Percentiles rank a stretch among this genome's conserved stretches.
Evolutionary conservation across 1,140 invertebrate genomes (phyloP).

Genomic region (Nasonia longicornis): DNA sequence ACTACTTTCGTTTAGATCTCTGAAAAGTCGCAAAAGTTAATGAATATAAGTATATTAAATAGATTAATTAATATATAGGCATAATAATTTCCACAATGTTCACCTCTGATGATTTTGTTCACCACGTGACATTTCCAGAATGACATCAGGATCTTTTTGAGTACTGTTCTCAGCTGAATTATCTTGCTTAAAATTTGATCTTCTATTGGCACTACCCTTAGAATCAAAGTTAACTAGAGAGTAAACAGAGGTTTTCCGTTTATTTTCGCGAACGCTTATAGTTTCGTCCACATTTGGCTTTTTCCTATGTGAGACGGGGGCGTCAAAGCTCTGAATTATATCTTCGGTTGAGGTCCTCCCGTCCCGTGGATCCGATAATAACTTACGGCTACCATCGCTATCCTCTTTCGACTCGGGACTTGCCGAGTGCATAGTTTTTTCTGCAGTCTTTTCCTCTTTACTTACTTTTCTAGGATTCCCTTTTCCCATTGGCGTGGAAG

Average conservation of each 20-base stretch:
- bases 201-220: slow-evolving; percentile 47
- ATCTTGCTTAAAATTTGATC: slow-evolving; percentile 49
- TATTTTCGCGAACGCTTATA: slow-evolving; percentile 52
- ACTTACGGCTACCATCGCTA: slow-evolving; percentile 50
- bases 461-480: slow-evolving; percentile 62
- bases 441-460: slow-evolving; percentile 63
- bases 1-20: slow-evolving; percentile 25
- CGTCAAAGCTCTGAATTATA: slow-evolving; percentile 53
- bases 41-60: not conserved
- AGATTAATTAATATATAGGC: not conserved
- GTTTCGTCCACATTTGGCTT: slow-evolving; percentile 48
- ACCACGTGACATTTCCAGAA: slow-evolving; percentile 44
- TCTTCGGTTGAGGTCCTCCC: slow-evolving; percentile 50
- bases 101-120: slow-evolving; percentile 38
- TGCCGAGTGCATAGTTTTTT: slow-evolving; percentile 57
- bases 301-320: slow-evolving; percentile 48
- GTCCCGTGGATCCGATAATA: slow-evolving; percentile 51
- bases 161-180: slow-evolving; percentile 23
- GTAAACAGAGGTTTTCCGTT: slow-evolving; percentile 56
- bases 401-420: slow-evolving; percentile 51
- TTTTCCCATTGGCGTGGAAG: slow-evolving; percentile 62
- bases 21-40: slow-evolving; percentile 9
- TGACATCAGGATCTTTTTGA: slow-evolving; percentile 40
- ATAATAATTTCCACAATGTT: not conserved
- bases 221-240: slow-evolving; percentile 55